phyloP scores from a whole-genome alignment of 2,113 vertebrate genomes.

The Chaetura pelagica region DNA sequence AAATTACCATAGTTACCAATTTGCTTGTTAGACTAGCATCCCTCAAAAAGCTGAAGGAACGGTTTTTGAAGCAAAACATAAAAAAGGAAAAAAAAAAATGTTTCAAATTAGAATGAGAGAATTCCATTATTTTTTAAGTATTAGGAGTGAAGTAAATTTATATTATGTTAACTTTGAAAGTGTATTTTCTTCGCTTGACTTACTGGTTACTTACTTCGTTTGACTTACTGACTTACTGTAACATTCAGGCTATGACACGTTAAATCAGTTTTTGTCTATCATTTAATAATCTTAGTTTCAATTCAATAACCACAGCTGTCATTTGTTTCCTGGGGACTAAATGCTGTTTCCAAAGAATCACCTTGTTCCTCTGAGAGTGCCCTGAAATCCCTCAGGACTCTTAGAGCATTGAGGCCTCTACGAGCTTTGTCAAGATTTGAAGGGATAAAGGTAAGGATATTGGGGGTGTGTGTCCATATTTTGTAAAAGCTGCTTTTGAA shows the following conservation, averaged over 20 bases:
- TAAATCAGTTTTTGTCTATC: not conserved
- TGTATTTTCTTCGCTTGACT: not conserved
- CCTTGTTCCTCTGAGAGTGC: conserved; percentile 1
- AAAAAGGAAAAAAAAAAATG: not conserved
- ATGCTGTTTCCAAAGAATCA: not conserved
- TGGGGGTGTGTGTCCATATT: not conserved
- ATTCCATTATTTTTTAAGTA: not conserved
- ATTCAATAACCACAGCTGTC: conserved; percentile 56
- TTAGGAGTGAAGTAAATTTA: not conserved
- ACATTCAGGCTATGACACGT: not conserved
- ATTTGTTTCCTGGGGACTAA: conserved; percentile 17
- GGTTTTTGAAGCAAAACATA: not conserved
- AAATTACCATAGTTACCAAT: not conserved
- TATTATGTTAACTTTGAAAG: not conserved
- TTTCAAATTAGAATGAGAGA: not conserved
- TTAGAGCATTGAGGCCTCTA: conserved; percentile 90
- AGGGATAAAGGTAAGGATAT: conserved; percentile 78
- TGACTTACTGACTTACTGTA: not conserved
- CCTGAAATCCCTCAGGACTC: conserved; percentile 90
- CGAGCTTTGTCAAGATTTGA: conserved; percentile 89
- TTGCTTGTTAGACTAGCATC: not conserved
- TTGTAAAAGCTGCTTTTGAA: not conserved
- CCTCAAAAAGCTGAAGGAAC: too few species aligned
- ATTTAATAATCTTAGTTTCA: conserved; percentile 7
- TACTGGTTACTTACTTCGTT: not conserved